Percentiles rank a stretch among this genome's conserved stretches.
phyloP scores from a whole-genome alignment of 1,140 invertebrate genomes.

The Lepidostoma basale region DNA sequence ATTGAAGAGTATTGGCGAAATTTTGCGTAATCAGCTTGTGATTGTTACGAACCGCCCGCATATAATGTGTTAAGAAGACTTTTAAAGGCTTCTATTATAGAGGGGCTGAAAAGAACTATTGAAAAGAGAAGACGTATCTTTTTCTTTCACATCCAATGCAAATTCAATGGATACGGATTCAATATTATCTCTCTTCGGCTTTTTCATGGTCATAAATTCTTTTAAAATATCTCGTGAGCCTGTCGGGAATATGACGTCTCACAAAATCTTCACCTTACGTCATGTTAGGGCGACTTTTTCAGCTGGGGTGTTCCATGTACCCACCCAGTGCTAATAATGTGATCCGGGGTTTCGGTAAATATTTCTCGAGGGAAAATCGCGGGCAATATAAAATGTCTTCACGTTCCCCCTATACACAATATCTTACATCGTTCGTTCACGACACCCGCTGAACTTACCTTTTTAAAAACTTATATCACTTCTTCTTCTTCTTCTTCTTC shows the following conservation, averaged over 20 bases:
- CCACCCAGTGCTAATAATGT: neutral
- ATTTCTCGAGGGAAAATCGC: neutral
- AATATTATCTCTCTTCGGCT: conserved; percentile 8
- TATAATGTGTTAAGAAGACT: too few relatives aligned
- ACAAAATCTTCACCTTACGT: neutral
- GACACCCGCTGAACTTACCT: too few relatives aligned
- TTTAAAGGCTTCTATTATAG: too few relatives aligned
- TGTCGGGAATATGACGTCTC: neutral
- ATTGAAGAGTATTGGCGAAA: too few relatives aligned
- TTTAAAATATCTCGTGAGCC: neutral
- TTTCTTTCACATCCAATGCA: neutral
- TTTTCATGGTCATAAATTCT: neutral
- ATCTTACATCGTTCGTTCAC: too few relatives aligned
- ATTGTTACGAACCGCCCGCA: too few relatives aligned
- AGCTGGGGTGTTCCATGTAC: too few relatives aligned
- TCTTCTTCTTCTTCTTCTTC: too few relatives aligned
- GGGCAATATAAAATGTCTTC: too few relatives aligned
- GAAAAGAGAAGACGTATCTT: neutral
- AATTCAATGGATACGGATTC: conserved; percentile 1
- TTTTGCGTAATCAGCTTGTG: too few relatives aligned
- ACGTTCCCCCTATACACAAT: too few relatives aligned
- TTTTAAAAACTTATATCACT: too few relatives aligned
- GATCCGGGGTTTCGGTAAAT: neutral
- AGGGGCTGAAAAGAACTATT: neutral
- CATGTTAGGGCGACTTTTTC: neutral